Evolutionary conservation across 2,888 invertebrate species (phyloP).

Genomic region (Synanthedon formicaeformis): DNA sequence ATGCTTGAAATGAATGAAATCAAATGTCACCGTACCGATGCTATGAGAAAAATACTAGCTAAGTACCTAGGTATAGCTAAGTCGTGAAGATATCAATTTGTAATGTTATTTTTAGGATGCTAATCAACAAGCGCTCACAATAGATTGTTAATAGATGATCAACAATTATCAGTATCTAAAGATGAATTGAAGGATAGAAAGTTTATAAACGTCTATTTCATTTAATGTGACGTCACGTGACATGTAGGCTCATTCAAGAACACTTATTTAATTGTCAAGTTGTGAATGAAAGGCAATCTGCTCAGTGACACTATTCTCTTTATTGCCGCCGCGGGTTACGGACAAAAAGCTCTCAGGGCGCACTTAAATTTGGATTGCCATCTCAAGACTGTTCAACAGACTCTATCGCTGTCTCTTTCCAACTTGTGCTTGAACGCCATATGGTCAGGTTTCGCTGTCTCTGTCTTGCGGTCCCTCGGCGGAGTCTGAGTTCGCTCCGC

Average conservation of each 20-base stretch:
- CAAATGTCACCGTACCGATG: no score
- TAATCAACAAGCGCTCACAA: no score
- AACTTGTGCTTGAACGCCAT: constrained; percentile 18
- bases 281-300: constrained; percentile 65
- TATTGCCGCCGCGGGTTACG: constrained; percentile 51
- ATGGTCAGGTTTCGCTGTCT: constrained; percentile 40
- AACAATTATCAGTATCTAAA: constrained; percentile 55
- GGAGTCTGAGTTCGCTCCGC: constrained; percentile 67
- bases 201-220: constrained; percentile 52
- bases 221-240: constrained; percentile 54
- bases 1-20: no score
- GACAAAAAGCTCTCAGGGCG: constrained; percentile 59
- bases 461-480: constrained; percentile 54
- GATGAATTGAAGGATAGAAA: constrained; percentile 52
- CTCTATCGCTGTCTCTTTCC: constrained; percentile 48
- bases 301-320: constrained; percentile 65
- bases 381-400: constrained; percentile 48
- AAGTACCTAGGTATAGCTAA: no score
- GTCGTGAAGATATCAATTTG: no score
- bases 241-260: constrained; percentile 50
- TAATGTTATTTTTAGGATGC: no score
- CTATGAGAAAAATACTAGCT: no score
- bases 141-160: no score
- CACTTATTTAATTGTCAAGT: constrained; percentile 67
- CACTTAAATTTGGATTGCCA: constrained; percentile 56